phyloP scores from a whole-genome alignment of 2,113 vertebrate species.

The Todiramphus saurophagus region DNA sequence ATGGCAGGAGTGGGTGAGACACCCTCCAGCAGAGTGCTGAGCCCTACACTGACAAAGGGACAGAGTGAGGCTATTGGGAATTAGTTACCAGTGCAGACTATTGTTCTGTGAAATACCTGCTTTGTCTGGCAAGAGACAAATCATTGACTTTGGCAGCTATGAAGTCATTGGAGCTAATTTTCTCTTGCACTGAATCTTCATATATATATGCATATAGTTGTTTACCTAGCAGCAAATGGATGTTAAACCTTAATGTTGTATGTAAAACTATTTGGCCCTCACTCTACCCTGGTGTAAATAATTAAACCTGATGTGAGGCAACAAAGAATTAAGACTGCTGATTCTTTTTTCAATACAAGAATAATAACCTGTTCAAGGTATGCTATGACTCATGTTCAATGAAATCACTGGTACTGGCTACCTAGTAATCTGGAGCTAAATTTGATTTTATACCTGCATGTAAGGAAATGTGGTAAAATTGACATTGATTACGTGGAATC shows the following conservation, averaged over 20 bases:
- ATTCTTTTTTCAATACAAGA: slow-evolving; percentile 1
- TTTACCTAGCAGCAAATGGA: not conserved
- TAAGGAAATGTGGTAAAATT: slow-evolving; percentile 24
- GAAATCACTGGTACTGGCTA: slow-evolving; percentile 2
- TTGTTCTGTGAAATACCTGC: not conserved
- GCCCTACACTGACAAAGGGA: not conserved
- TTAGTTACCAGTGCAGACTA: not conserved
- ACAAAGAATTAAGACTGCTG: not conserved
- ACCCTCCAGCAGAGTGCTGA: not conserved
- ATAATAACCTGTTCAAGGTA: not conserved
- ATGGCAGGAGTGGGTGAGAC: rapidly evolving
- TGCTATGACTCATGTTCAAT: not conserved
- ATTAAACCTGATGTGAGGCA: not conserved
- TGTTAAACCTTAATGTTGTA: not conserved
- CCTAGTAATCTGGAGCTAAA: slow-evolving; percentile 23
- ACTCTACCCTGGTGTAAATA: not conserved
- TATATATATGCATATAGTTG: not conserved
- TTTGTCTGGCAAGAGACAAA: not conserved
- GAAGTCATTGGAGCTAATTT: not conserved
- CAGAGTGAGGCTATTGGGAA: not conserved
- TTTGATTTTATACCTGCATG: slow-evolving; percentile 37
- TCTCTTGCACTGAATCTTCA: not conserved
- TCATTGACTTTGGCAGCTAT: not conserved
- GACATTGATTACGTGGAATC: not conserved
- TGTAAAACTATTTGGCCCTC: not conserved